phyloP scores from a whole-genome alignment of 1,140 invertebrate species.

The Ceratina calcarata region DNA sequence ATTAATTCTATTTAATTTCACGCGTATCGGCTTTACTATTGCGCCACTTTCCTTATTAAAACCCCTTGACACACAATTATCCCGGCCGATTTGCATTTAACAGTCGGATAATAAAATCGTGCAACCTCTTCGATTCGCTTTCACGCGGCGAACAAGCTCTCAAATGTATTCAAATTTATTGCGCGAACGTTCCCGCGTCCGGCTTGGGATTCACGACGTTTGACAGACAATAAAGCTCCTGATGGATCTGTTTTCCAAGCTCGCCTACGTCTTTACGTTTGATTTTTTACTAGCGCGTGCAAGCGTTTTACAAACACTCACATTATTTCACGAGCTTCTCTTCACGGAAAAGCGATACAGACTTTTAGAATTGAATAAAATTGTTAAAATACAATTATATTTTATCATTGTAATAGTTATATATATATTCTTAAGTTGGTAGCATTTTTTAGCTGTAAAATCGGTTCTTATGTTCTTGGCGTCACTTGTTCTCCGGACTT shows the following conservation, averaged over 20 bases:
- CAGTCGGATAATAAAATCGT: not conserved
- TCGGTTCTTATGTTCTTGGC: no score
- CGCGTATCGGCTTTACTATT: conserved; percentile 14
- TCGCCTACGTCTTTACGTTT: conserved; percentile 13
- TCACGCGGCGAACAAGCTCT: conserved; percentile 2
- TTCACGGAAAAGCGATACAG: not conserved
- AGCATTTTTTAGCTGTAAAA: no score
- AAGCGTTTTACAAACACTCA: conserved; percentile 43
- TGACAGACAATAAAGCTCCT: conserved; percentile 31
- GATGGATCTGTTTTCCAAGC: conserved; percentile 27
- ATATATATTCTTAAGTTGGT: no score
- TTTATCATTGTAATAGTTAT: no score
- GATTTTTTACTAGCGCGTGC: conserved; percentile 39
- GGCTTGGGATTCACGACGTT: not conserved
- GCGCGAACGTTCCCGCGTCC: not conserved
- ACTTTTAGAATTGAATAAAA: no score
- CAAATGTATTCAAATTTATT: conserved; percentile 47
- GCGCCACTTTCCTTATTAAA: not conserved
- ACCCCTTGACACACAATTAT: not conserved
- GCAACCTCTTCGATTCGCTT: not conserved
- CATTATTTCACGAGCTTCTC: not conserved
- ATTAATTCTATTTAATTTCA: conserved; percentile 41
- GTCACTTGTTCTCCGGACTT: no score
- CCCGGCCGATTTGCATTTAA: no score
- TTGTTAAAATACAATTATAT: no score